phyloP scores from a whole-genome alignment of 2,113 vertebrate species.

The Aegotheles bennettii region DNA sequence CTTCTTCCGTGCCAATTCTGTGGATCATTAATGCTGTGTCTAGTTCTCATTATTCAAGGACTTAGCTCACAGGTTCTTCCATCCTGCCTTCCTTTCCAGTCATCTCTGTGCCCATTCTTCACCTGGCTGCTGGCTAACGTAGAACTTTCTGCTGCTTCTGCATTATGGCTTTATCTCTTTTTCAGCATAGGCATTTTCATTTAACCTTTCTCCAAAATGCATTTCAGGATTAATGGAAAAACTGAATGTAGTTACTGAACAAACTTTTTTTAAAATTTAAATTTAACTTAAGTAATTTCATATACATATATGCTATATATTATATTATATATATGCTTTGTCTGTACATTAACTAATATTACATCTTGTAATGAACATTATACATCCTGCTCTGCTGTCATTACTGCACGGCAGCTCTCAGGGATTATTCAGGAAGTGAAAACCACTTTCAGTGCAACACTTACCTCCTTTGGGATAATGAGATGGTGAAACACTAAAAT shows the following conservation, averaged over 20 bases:
- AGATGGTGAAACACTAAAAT: constrained; percentile 79
- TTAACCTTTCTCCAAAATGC: neutral
- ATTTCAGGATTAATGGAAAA: neutral
- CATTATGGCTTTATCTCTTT: neutral
- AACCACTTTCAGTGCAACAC: neutral
- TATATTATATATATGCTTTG: neutral
- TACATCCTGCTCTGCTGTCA: neutral
- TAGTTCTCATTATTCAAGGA: neutral
- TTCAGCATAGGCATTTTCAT: neutral
- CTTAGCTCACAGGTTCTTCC: neutral
- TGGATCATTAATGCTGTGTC: neutral
- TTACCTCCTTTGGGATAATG: constrained; percentile 85
- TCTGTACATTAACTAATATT: neutral
- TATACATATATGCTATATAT: no score
- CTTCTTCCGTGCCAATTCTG: neutral
- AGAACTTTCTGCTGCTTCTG: neutral
- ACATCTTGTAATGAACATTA: neutral
- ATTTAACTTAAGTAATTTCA: neutral
- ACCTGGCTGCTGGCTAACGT: neutral
- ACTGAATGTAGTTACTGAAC: neutral
- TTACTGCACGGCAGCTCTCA: neutral
- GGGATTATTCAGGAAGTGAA: neutral
- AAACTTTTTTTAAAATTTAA: neutral
- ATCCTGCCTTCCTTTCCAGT: neutral
- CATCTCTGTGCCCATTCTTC: neutral